Conservation (phyloP, 2,888 invertebrate genomes). For the Odontocerum albicorne region DNA sequence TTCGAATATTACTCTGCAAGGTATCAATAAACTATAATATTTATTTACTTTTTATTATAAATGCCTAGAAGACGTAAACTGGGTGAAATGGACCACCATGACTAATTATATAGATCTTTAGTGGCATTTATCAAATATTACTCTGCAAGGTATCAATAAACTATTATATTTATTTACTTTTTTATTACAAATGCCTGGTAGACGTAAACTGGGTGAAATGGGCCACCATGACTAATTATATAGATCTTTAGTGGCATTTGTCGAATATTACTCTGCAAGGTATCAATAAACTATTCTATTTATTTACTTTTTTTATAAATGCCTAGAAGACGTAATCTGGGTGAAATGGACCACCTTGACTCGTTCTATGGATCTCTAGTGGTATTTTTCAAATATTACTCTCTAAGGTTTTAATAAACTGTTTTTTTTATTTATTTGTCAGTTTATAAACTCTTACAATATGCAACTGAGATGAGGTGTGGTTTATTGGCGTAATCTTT, state of each 20-base stretch:
- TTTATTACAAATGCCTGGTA: too few relatives aligned
- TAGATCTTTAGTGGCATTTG: too few relatives aligned
- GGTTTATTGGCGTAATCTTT: conserved; percentile 78
- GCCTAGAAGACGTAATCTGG: conserved; percentile 55
- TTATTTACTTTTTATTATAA: conserved; percentile 24
- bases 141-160: conserved; percentile 70
- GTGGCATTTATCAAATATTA: conserved; percentile 84
- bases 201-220: too few relatives aligned
- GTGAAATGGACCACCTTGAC: conserved; percentile 80
- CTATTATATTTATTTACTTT: neutral
- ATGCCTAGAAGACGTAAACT: conserved; percentile 55
- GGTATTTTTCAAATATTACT: conserved; percentile 82
- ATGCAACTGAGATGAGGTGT: too few relatives aligned
- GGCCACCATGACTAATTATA: too few relatives aligned
- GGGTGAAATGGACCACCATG: conserved; percentile 77
- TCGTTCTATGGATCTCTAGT: conserved; percentile 77
- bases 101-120: conserved; percentile 76
- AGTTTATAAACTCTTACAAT: too few relatives aligned
- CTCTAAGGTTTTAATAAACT: conserved; percentile 66
- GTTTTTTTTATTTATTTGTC: neutral
- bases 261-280: conserved; percentile 80
- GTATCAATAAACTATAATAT: conserved; percentile 54
- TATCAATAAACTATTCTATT: conserved; percentile 48
- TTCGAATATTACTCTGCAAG: conserved; percentile 81
- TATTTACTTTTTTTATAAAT: conserved; percentile 35